Conservation (phyloP, 1,140 invertebrate species). For the Drosophila eugracilis region DNA sequence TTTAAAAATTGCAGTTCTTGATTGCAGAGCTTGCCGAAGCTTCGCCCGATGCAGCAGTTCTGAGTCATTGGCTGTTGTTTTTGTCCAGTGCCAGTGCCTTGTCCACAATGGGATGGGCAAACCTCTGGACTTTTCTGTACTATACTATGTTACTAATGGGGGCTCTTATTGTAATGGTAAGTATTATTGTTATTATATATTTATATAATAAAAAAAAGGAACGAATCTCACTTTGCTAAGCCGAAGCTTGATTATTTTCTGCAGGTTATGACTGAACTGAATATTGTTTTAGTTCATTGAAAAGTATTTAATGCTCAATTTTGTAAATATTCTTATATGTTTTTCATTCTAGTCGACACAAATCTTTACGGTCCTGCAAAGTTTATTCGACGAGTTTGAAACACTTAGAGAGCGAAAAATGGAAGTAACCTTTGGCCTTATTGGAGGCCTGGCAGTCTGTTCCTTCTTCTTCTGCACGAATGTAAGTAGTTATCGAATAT, state of each 20-base stretch:
- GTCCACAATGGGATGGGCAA: slow-evolving; percentile 33
- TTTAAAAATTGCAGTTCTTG: background rate
- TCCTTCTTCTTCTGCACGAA: slow-evolving; percentile 64
- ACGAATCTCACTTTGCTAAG: no score
- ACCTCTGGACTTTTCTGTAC: slow-evolving; percentile 65
- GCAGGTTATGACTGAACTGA: no score
- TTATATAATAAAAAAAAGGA: no score
- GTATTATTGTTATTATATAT: background rate
- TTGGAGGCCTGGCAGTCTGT: slow-evolving; percentile 37
- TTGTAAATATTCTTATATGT: no score
- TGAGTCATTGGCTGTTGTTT: slow-evolving; percentile 59
- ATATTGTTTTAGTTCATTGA: no score
- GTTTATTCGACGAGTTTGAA: slow-evolving; percentile 75
- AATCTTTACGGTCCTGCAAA: slow-evolving; percentile 56
- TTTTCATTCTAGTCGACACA: slow-evolving; percentile 57
- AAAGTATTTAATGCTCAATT: no score
- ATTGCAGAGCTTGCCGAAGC: background rate
- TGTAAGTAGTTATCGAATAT: slow-evolving; percentile 54
- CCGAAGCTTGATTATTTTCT: no score
- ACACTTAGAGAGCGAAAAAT: slow-evolving; percentile 38
- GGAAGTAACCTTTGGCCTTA: slow-evolving; percentile 47
- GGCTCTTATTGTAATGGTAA: slow-evolving; percentile 56
- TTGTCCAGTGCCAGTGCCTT: slow-evolving; percentile 59
- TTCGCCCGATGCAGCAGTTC: slow-evolving; percentile 14
- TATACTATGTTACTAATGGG: slow-evolving; percentile 61